Base-by-base conservation (phyloP, 2,113 vertebrate genomes). In the Cyanoliseus patagonus region DNA sequence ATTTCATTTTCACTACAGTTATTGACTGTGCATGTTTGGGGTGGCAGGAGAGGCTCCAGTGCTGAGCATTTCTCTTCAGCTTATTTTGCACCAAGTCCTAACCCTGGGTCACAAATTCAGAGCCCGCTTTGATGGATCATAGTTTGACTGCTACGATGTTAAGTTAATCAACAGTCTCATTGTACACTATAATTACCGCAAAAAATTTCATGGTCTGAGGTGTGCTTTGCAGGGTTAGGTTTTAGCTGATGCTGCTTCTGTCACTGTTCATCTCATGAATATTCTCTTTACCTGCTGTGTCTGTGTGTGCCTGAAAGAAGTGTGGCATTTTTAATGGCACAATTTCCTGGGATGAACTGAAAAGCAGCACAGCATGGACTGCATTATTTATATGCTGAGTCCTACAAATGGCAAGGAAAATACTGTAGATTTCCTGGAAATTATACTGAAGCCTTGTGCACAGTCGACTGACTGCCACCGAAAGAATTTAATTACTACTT, bases 331-430 rank as follows among this genome's bases (percentile, higher is more conserved):
- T 96, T 96, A 97, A 94, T 92, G 96, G 85, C 90, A 96, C 97
- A 96, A 97, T 97, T 97, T 96, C 97, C 85, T 92, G 72, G 94
- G 92, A 97, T 83, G 96, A 89, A 95, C 61, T 73, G 89, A 59
- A 94, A 94, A 97, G 92, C 90, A 93, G 95, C 88, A 86, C 95
- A 95, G 44, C 73, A 90, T 76, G 88, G 67, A 95, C 84, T 98
- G 94, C 97, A 98, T 98, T 98, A 98, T 98, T 98, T 97, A 98
- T 98, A 96, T 14, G 69, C 76, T 11, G 78, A 97, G 94, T 72
- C 81, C 95, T 94, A 96, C 94, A 80, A 94, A 91, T 91, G 88
- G 79, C 91, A 91, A 92, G 78, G 90, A 93, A 95, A 86, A 95
- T 70, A 74, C 51, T 74, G 63, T 24, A 59, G 92, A 91, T 98